A percentile compares a stretch with the other conserved stretches of the same genome.
Conservation (phyloP, 2,113 vertebrate genomes). For the Sturnira hondurensis region DNA sequence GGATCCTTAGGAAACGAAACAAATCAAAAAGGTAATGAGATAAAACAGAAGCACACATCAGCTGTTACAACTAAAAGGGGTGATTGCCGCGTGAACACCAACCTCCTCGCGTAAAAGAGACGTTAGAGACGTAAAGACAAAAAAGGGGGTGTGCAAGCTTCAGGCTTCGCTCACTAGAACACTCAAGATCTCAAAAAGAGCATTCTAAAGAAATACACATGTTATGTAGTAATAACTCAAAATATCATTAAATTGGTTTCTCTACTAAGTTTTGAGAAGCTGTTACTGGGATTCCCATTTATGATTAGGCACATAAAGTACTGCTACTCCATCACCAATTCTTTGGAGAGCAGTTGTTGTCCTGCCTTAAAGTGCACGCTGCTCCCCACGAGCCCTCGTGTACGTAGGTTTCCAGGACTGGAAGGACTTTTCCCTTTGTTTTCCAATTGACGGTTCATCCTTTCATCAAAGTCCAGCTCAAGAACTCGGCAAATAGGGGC, state of each 20-base stretch:
- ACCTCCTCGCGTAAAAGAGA: not conserved
- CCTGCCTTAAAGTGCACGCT: not conserved
- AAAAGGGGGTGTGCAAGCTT: not conserved
- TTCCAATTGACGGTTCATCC: not conserved
- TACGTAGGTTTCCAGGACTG: not conserved
- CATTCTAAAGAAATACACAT: not conserved
- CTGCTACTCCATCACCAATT: not conserved
- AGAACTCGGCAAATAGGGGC: not conserved
- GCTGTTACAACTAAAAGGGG: not conserved
- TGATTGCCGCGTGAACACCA: not conserved
- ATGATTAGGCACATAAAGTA: not conserved
- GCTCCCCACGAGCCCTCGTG: not conserved
- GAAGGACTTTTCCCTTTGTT: not conserved
- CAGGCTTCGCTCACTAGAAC: not conserved
- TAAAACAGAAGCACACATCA: not conserved
- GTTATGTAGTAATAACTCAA: not conserved
- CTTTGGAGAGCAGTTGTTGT: not conserved
- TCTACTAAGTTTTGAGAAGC: not conserved
- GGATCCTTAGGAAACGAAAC: constrained; percentile 34
- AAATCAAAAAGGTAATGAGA: constrained; percentile 38
- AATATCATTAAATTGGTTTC: not conserved
- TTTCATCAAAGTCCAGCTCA: not conserved
- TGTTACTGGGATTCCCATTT: not conserved
- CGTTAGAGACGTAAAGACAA: not conserved
- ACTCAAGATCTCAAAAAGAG: not conserved